Percentiles rank a stretch among this genome's conserved stretches.
phyloP scores from a whole-genome alignment of 2,797 vertebrate species.

The Silurus aristotelis region DNA sequence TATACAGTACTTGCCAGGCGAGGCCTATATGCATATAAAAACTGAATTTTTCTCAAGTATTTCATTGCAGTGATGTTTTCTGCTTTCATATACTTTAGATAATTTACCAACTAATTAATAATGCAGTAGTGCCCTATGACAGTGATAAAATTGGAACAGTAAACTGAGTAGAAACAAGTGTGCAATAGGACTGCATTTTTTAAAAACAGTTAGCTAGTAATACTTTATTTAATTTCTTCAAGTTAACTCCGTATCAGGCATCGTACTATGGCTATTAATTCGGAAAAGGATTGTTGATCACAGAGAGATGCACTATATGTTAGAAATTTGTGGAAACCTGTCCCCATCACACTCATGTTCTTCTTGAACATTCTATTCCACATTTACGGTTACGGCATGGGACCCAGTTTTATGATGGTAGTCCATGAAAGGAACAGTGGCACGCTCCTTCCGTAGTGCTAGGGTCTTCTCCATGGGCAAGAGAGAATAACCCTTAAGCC shows the following conservation, averaged over 20 bases:
- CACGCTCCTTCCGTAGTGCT: too few relatives aligned
- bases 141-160: neutral
- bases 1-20: neutral
- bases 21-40: neutral
- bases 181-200: too few relatives aligned
- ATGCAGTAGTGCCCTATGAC: neutral
- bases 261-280: neutral
- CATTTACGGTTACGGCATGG: too few relatives aligned
- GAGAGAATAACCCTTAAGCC: too few relatives aligned
- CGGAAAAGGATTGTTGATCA: neutral
- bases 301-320: neutral
- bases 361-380: too few relatives aligned
- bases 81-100: neutral
- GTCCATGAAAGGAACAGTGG: too few relatives aligned
- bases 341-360: too few relatives aligned
- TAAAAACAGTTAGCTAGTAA: neutral
- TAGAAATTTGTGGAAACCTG: neutral
- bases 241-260: neutral
- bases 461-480: too few relatives aligned
- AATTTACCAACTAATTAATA: neutral
- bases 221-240: neutral
- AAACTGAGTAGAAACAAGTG: neutral
- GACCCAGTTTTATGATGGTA: too few relatives aligned
- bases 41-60: neutral
- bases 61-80: neutral